These are phyloP conservation scores for Cossypha polioptera DNA, from an alignment of 2,797 vertebrate genomes.

Conservation along the genomic window DNA sequence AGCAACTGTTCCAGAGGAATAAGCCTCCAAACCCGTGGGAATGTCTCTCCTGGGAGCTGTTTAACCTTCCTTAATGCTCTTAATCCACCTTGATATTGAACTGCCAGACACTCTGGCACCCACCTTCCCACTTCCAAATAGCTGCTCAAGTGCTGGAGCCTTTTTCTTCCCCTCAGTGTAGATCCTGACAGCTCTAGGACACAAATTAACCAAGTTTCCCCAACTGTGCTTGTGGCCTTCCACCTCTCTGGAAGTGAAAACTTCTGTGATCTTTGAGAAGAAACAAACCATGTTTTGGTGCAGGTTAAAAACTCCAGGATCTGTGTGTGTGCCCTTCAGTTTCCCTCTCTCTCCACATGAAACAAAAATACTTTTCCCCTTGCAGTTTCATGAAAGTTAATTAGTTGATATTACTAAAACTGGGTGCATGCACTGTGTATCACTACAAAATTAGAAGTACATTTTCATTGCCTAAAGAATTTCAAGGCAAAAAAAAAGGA, in stretches of 20 bases:
- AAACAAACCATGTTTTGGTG: not conserved
- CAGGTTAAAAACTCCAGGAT: not conserved
- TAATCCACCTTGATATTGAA: conserved; percentile 67
- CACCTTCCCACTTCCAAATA: conserved; percentile 31
- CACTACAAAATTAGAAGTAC: not conserved
- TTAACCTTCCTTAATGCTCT: conserved; percentile 61
- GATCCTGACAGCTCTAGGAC: not conserved
- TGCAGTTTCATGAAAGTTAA: not conserved
- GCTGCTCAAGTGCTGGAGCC: not conserved
- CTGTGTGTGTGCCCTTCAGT: not conserved
- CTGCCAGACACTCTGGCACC: conserved; percentile 63
- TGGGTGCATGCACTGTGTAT: not conserved
- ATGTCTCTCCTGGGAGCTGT: conserved; percentile 7
- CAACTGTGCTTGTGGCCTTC: not conserved
- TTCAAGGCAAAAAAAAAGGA: not conserved
- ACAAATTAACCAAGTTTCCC: not conserved
- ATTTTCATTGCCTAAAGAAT: not conserved
- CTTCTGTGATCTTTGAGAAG: not conserved
- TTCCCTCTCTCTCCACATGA: not conserved
- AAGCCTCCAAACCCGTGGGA: conserved; percentile 35
- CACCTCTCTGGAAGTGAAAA: not conserved
- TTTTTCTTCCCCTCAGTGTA: not conserved
- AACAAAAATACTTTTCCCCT: not conserved
- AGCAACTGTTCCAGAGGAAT: conserved; percentile 35
- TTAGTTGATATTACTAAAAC: not conserved